Conservation (phyloP, 2,113 vertebrate species). For the Pygoscelis antarcticus region DNA sequence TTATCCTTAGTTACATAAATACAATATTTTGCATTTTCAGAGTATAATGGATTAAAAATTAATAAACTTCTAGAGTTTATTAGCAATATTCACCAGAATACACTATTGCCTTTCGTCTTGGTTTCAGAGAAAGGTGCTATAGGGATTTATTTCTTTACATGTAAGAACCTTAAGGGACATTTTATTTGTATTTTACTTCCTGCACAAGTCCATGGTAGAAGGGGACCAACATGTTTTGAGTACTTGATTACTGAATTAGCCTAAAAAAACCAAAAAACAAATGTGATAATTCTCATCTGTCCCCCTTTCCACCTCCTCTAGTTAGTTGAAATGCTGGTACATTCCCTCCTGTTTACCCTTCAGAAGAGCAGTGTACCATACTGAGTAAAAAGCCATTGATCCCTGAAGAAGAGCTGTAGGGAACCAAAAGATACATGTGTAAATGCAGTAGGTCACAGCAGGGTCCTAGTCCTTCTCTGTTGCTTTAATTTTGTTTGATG, state of each 20-base stretch:
- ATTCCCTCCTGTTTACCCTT: not conserved
- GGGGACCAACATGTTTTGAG: not conserved
- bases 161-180: not conserved
- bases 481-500: constrained; percentile 20
- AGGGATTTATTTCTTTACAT: not conserved
- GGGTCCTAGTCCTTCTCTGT: not conserved
- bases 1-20: not conserved
- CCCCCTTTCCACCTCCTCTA: not conserved
- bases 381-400: constrained; percentile 11
- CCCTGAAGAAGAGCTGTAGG: not conserved
- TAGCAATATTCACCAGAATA: not conserved
- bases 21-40: not conserved
- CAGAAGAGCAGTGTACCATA: not conserved
- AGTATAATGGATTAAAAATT: not conserved
- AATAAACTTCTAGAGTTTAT: not conserved
- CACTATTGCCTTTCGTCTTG: not conserved
- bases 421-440: not conserved
- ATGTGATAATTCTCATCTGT: not conserved
- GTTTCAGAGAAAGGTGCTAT: not conserved
- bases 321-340: not conserved
- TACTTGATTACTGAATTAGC: not conserved
- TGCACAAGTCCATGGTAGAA: not conserved
- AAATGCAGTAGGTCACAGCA: not conserved
- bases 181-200: not conserved
- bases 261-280: not conserved